Conservation (phyloP, 2,888 invertebrate species). For the Hypomecis punctinalis region DNA sequence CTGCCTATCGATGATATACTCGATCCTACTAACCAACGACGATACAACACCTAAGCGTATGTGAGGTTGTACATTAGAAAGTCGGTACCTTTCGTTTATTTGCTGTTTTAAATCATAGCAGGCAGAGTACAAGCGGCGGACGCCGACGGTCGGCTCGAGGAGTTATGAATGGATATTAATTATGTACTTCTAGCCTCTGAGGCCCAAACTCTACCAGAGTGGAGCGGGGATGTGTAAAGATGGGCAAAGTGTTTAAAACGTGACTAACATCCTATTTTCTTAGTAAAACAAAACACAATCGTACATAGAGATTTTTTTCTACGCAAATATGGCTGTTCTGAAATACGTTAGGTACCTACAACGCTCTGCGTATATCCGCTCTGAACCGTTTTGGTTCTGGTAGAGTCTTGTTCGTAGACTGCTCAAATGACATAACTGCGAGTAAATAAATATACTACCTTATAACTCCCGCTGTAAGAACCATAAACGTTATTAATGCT, state of each 20-base stretch:
- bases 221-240: too few species aligned
- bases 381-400: too few species aligned
- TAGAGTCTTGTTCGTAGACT: slow-evolving; percentile 6
- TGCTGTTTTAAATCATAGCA: slow-evolving; percentile 62
- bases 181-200: slow-evolving; percentile 12
- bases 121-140: slow-evolving; percentile 38
- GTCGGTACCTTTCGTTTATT: slow-evolving; percentile 54
- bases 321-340: too few species aligned
- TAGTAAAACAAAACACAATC: too few species aligned
- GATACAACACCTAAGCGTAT: slow-evolving; percentile 58
- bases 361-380: too few species aligned
- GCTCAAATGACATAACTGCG: slow-evolving; percentile 21
- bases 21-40: slow-evolving; percentile 59
- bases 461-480: slow-evolving; percentile 19
- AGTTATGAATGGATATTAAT: slow-evolving; percentile 34
- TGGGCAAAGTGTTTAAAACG: too few species aligned
- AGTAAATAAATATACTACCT: slow-evolving; percentile 23
- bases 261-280: too few species aligned
- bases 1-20: slow-evolving; percentile 49
- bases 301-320: too few species aligned
- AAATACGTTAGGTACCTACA: too few species aligned
- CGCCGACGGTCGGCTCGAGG: slow-evolving; percentile 9
- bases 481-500: slow-evolving; percentile 21
- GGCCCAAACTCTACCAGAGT: too few species aligned
- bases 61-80: slow-evolving; percentile 52